Evolutionary conservation across 2,113 vertebrate species (phyloP).

Genomic region (Prionailurus bengalensis): DNA sequence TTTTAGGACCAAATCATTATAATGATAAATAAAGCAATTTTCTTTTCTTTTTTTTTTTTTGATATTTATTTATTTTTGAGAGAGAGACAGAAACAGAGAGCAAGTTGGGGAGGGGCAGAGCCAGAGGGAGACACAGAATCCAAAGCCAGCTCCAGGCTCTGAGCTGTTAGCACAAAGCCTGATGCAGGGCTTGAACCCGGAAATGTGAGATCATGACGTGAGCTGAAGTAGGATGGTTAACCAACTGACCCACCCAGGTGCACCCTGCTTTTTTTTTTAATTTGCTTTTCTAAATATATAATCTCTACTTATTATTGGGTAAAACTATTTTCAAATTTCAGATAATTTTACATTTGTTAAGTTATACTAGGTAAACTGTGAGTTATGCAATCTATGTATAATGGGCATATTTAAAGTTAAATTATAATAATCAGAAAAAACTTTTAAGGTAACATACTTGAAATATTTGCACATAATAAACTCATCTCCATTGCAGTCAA

Average conservation of each 20-base stretch:
- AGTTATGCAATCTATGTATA: neutral
- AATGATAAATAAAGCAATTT: neutral
- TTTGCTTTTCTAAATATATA: neutral
- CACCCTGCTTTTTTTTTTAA: too few relatives aligned
- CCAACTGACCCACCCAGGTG: too few relatives aligned
- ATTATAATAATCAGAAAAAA: neutral
- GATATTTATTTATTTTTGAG: too few relatives aligned
- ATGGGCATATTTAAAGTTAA: neutral
- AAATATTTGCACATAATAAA: neutral
- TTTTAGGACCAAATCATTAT: neutral
- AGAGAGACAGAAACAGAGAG: too few relatives aligned
- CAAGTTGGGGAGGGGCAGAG: too few relatives aligned
- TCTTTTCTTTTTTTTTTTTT: neutral
- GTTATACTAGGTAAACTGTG: neutral
- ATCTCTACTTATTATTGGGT: neutral
- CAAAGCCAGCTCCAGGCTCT: too few relatives aligned
- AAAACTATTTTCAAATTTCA: neutral
- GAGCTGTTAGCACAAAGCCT: too few relatives aligned
- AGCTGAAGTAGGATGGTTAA: too few relatives aligned
- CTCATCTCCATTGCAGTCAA: neutral
- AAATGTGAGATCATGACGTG: too few relatives aligned
- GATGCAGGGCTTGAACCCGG: too few relatives aligned
- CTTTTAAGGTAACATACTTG: neutral
- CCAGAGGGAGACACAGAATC: too few relatives aligned
- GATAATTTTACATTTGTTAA: neutral